Evolutionary conservation across 35 echinoderm and acorn worm species (phyloP), one percentile per base, ranked within the genome.

Genomic region (Hemicentrotus pulcherrimus): DNA sequence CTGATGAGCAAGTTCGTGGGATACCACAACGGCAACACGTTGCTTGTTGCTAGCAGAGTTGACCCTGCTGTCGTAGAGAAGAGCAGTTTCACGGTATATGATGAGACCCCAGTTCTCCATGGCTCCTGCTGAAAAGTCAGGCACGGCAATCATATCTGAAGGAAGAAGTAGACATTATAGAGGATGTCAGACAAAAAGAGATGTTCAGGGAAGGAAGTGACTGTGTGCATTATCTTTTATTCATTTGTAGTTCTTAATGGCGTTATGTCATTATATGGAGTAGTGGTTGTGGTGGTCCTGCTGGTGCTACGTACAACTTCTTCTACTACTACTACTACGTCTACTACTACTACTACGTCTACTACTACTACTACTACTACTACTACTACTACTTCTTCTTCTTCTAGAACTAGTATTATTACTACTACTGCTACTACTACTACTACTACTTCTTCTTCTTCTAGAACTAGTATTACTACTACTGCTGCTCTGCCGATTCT

Each of bases 41-140:
- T 99, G 98, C 86, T 99, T 96, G 58, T 97, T 99, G 18, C 95
- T 94, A 1, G 98, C 98, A 2, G 98, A 99, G 86, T 99, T 99
- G 78, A 97, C 96, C 9, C 24, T 30, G 10, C 86, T 86, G 78
- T 97, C 96, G 91, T 94, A 99, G 16, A 99, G 96, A 13, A 99
- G 95, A 19, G 98, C 96, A 0, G 96, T 99, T 95, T 99, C 98
- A 33, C 98, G 95, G 95, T 99, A 99, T 1, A 97, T 48, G 32
- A 99, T 97, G 19, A 99, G 88, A n/a, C 98, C 98, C 98, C 98
- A 99, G 65, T 99, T 99, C 91, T 99, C 98, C 98, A 99, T 99
- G 24, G 98, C 98, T 41, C 98, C 98, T 30, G 98, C 96, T 47
- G 95, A 86, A 88, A 99, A 99, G 88, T 99, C 98, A 32, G 98